These are phyloP conservation scores for Cheirogaleus major DNA, from an alignment of 2,797 vertebrate species.

Conservation along the genomic window DNA sequence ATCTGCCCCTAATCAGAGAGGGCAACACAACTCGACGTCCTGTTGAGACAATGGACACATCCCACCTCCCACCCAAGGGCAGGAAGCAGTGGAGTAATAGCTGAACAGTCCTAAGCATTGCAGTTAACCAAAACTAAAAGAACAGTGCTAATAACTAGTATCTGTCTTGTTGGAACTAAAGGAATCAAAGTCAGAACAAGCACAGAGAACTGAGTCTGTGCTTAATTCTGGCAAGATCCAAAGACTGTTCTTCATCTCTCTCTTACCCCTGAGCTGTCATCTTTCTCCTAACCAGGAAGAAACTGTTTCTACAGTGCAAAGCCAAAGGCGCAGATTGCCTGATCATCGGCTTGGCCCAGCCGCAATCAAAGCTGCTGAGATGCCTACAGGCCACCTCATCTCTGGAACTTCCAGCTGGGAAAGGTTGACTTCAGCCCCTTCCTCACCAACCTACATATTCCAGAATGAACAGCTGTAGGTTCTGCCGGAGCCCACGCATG, in stretches of 20 bases:
- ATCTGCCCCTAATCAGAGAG: not conserved
- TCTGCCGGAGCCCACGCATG: not conserved
- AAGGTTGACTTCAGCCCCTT: no score
- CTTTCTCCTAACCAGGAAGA: not conserved
- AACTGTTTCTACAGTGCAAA: not conserved
- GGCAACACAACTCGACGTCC: not conserved
- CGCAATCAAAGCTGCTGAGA: not conserved
- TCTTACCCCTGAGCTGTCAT: not conserved
- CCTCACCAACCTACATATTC: not conserved
- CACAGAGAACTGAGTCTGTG: not conserved
- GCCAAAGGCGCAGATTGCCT: not conserved
- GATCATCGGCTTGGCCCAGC: not conserved
- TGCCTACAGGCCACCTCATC: accelerated
- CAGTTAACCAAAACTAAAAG: not conserved
- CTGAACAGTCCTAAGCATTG: not conserved
- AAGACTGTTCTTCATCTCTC: not conserved
- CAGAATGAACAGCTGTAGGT: not conserved
- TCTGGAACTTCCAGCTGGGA: not conserved
- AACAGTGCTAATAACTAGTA: not conserved
- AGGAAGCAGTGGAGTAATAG: not conserved
- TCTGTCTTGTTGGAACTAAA: not conserved
- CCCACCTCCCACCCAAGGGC: not conserved
- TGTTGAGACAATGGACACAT: not conserved
- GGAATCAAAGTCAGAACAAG: not conserved
- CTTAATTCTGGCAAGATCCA: not conserved